Evolutionary conservation across 2,888 invertebrate genomes (phyloP), one percentile per base, ranked within the genome.

Genomic region (Gymnoscelis rufifasciata): DNA sequence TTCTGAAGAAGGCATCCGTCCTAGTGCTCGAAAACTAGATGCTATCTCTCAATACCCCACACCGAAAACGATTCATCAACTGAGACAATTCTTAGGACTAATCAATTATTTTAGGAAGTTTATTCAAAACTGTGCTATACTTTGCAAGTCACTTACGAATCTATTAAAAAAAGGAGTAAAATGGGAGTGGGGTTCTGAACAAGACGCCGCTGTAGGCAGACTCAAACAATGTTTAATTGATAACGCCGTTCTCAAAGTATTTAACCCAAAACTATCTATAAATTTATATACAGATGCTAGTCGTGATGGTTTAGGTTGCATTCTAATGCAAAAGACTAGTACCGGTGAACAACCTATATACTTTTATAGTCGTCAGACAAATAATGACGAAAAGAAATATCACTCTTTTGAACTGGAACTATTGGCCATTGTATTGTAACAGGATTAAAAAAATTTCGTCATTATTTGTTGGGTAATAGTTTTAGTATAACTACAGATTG

Each of bases 401-500:
- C 43, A 44, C 24, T 51, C 51, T 2, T 51, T 42, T 13, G 51
- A 51, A 26, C 26, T 47, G 11, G 51, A 51, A 7, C 10, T 42
- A 8, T 11, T 47, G 7, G 52, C 52, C 7, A 38, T 46, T 45
- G 35, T 49, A 10, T 12, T n/a, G n/a, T n/a, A n/a, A n/a, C n/a
- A 1, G 37, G 28, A 1, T 31, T 31, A 31, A 13, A 10, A 69
- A 69, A 56, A 7, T 43, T 71, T 65, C 56, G 52, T 59, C 4
- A 64, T 65, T 49, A 53, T 67, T 35, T 54, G 56, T 36, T 56
- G 66, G 45, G 39, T 3, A 24, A 11, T 28, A 39, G 12, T 7
- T 61, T 60, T 35, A 47, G 38, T 29, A 51, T 59, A 3, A 40
- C 55, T 3, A 59, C 62, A 2, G 59, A 57, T 23, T 65, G 65